Evolutionary conservation across 2,888 invertebrate genomes (phyloP).

Genomic region (Ichneumon xanthorius): DNA sequence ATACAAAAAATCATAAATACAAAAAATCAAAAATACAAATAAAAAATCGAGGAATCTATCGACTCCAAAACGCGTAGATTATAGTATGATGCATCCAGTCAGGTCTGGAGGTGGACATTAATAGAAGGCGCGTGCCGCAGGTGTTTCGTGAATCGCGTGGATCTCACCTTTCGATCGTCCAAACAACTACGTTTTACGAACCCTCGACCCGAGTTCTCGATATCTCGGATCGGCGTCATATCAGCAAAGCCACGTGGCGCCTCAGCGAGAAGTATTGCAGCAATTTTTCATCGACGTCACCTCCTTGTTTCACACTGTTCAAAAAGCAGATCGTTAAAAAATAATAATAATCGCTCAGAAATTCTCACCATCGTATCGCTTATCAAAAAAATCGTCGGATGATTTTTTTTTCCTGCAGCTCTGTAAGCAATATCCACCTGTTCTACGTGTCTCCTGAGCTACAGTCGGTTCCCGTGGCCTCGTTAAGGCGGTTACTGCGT

Average conservation of each 20-base stretch:
- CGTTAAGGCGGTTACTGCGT: no score
- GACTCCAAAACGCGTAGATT: slow-evolving; percentile 11
- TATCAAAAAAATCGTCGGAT: slow-evolving; percentile 12
- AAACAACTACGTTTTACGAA: slow-evolving; percentile 9
- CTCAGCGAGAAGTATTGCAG: slow-evolving; percentile 52
- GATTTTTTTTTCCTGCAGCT: slow-evolving; percentile 1
- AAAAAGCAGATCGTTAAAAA: neutral
- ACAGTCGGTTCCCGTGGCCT: no score
- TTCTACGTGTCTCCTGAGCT: no score
- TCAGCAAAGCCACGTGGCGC: slow-evolving; percentile 64
- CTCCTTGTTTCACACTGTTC: neutral
- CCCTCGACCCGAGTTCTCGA: slow-evolving; percentile 54
- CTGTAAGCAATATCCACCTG: no score
- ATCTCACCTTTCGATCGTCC: slow-evolving; percentile 31
- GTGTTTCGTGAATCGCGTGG: slow-evolving; percentile 69
- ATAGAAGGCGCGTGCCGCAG: slow-evolving; percentile 72
- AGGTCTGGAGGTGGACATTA: slow-evolving; percentile 2
- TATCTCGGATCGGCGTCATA: slow-evolving; percentile 26
- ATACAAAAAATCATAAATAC: no score
- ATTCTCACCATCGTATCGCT: neutral
- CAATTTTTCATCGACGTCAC: slow-evolving; percentile 12
- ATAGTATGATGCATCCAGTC: neutral
- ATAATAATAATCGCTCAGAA: neutral
- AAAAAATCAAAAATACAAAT: neutral
- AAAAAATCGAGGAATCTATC: slow-evolving; percentile 22